These are phyloP conservation scores for Chloromyia formosa DNA, from an alignment of 2,888 invertebrate genomes.

Conservation along the genomic window DNA sequence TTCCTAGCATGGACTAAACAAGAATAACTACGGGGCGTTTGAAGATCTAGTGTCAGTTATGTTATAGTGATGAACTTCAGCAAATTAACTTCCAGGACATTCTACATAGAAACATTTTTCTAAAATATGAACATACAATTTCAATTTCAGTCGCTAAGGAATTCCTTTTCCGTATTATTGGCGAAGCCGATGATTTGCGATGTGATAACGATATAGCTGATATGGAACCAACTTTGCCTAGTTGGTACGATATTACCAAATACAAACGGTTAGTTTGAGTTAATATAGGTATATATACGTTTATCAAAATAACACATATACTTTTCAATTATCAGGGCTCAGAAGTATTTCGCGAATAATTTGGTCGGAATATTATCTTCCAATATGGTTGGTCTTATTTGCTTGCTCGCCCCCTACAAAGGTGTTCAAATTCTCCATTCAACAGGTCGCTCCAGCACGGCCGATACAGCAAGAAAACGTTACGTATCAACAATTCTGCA, in stretches of 20 bases:
- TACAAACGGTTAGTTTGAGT: constrained; percentile 48
- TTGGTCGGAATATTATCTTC: constrained; percentile 71
- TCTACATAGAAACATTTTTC: too few relatives aligned
- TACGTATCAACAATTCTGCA: constrained; percentile 79
- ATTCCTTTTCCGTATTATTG: constrained; percentile 21
- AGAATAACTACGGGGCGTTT: too few relatives aligned
- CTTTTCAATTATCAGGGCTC: constrained; percentile 67
- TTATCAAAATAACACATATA: too few relatives aligned
- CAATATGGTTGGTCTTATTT: constrained; percentile 76
- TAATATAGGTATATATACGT: not conserved
- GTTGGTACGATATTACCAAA: constrained; percentile 50
- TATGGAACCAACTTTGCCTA: constrained; percentile 41
- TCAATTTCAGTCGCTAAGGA: constrained; percentile 44
- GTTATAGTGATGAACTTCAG: too few relatives aligned
- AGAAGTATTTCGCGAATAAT: constrained; percentile 73
- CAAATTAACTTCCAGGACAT: too few relatives aligned
- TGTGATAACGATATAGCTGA: constrained; percentile 45
- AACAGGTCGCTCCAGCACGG: constrained; percentile 72
- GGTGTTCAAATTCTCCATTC: constrained; percentile 72
- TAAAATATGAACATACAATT: too few relatives aligned
- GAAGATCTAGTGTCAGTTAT: too few relatives aligned
- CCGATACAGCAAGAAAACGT: constrained; percentile 71
- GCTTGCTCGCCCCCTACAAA: constrained; percentile 74
- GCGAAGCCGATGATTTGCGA: constrained; percentile 19
- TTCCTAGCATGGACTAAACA: too few relatives aligned